A percentile compares a stretch with the other conserved stretches of the same genome.
Evolutionary conservation across 2,888 invertebrate genomes (phyloP).

Genomic region (Keiferia lycopersicella): DNA sequence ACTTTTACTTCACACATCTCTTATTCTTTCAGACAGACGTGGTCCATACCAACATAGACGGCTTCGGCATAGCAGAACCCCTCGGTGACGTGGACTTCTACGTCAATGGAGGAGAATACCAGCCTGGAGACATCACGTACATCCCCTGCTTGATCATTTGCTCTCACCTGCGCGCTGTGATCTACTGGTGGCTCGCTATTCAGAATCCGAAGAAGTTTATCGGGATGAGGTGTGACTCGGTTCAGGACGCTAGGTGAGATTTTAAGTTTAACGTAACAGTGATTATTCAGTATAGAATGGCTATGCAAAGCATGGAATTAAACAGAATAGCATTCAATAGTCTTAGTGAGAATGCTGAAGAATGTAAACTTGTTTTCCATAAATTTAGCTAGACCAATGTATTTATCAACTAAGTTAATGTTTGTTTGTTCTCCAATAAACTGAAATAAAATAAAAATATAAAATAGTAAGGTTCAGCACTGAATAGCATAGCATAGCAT

Average conservation of each 20-base stretch:
- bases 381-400: no score
- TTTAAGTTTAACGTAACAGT: no score
- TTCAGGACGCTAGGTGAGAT: constrained; percentile 60
- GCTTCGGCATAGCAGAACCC: constrained; percentile 68
- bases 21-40: constrained; percentile 53
- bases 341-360: no score
- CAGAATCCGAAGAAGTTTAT: constrained; percentile 71
- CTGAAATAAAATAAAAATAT: no score
- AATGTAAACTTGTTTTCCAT: no score
- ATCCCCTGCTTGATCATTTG: constrained; percentile 67
- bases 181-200: constrained; percentile 71
- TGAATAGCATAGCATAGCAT: no score
- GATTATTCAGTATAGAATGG: not conserved
- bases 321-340: no score
- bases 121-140: constrained; percentile 63
- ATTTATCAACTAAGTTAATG: no score
- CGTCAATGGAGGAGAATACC: constrained; percentile 70
- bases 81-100: constrained; percentile 70
- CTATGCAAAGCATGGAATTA: no score
- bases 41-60: constrained; percentile 72
- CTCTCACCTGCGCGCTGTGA: constrained; percentile 57
- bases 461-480: no score
- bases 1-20: no score
- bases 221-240: constrained; percentile 56
- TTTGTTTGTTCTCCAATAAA: no score